Evolutionary conservation across 2,888 invertebrate genomes (phyloP).

Genomic region (Ypsolopha sequella): DNA sequence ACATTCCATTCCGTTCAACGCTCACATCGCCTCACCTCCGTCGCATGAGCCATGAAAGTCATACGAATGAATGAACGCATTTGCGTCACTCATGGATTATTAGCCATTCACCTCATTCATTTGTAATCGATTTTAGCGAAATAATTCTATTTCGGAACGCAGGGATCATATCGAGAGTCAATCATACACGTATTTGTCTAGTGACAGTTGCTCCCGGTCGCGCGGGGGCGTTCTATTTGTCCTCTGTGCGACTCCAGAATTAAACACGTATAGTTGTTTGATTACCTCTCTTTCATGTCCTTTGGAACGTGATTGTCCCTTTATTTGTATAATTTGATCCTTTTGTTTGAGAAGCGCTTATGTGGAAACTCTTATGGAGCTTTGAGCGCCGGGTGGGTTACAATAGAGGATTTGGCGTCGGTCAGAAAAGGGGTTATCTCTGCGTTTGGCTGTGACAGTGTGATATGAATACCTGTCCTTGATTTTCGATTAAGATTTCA

Average conservation of each 20-base stretch:
- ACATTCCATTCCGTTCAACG: too few species aligned
- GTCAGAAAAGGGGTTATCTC: conserved; percentile 39
- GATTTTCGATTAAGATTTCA: conserved; percentile 17
- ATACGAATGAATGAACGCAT: too few species aligned
- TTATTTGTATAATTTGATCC: conserved; percentile 67
- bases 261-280: conserved; percentile 52
- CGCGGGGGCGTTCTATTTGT: conserved; percentile 45
- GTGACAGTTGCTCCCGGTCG: conserved; percentile 39
- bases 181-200: conserved; percentile 53
- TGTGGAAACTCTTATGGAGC: conserved; percentile 52
- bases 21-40: not conserved
- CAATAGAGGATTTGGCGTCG: conserved; percentile 46
- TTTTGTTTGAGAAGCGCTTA: conserved; percentile 59
- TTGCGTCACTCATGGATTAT: too few species aligned
- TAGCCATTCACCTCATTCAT: too few species aligned
- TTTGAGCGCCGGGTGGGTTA: conserved; percentile 20
- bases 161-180: conserved; percentile 27
- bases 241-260: conserved; percentile 9
- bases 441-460: conserved; percentile 39
- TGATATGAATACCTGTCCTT: conserved; percentile 33
- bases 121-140: too few species aligned
- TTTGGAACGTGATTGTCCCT: conserved; percentile 55
- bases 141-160: too few species aligned
- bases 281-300: conserved; percentile 68
- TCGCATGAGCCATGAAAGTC: too few species aligned